Percentiles rank a stretch among this genome's conserved stretches.
Evolutionary conservation across 2,797 vertebrate genomes (phyloP).

Genomic region (Xiphorhynchus erythropygius): DNA sequence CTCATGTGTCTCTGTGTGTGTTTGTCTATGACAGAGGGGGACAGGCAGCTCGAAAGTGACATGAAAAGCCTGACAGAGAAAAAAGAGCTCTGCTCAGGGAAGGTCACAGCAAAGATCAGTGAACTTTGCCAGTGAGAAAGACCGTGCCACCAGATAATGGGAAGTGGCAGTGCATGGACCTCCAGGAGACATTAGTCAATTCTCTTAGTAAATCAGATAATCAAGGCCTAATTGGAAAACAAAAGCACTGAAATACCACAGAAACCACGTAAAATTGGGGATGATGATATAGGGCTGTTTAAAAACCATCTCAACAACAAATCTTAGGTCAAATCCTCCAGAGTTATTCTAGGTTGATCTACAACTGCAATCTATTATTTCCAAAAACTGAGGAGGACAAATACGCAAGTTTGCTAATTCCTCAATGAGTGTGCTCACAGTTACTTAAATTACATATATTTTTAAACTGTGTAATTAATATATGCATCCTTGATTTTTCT

Average conservation of each 20-base stretch:
- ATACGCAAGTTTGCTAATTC: not conserved
- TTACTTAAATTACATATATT: not conserved
- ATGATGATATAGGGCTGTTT: not conserved
- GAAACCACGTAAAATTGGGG: not conserved
- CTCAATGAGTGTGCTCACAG: not conserved
- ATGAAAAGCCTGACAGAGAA: constrained; percentile 11
- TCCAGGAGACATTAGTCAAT: not conserved
- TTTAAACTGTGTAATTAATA: not conserved
- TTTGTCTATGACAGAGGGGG: constrained; percentile 14
- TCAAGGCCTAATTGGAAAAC: not conserved
- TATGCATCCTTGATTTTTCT: not conserved
- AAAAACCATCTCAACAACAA: not conserved
- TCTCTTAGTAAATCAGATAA: not conserved
- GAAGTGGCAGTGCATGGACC: not conserved
- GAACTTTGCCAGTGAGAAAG: not conserved
- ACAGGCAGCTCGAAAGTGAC: constrained; percentile 1
- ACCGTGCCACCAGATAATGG: not conserved
- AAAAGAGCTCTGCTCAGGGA: constrained; percentile 8
- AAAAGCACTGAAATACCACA: not conserved
- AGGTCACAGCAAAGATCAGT: constrained; percentile 34
- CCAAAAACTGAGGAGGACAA: not conserved
- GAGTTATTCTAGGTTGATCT: not conserved
- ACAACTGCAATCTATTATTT: not conserved
- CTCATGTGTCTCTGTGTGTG: not conserved
- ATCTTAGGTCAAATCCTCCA: not conserved